A percentile compares a stretch with the other conserved stretches of the same genome.
Conservation (phyloP, 1,140 invertebrate genomes). For the Zophobas morio region DNA sequence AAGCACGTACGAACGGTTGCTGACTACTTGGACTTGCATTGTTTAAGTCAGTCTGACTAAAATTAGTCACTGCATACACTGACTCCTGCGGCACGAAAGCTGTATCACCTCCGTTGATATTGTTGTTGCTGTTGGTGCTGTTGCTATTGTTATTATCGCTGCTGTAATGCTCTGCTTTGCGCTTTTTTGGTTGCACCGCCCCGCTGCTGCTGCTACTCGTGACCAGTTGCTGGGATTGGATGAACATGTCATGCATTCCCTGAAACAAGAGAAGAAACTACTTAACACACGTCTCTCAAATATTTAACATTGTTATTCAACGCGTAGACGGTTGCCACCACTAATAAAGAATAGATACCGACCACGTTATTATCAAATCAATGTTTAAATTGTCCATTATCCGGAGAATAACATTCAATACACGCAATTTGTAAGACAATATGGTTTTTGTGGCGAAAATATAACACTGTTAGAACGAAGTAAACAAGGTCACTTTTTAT, state of each 20-base stretch:
- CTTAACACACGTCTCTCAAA: neutral
- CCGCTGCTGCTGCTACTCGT: conserved; percentile 72
- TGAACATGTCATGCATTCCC: conserved; percentile 83
- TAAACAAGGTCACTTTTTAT: conserved; percentile 10
- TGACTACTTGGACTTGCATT: conserved; percentile 71
- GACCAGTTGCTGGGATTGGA: conserved; percentile 76
- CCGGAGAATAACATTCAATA: neutral
- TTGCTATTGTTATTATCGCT: conserved; percentile 50
- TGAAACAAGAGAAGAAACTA: conserved; percentile 64
- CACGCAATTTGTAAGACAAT: conserved; percentile 6
- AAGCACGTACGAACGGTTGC: conserved; percentile 78
- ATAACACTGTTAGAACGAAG: neutral
- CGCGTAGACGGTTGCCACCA: no score
- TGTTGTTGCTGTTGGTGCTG: conserved; percentile 48
- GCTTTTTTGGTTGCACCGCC: conserved; percentile 71
- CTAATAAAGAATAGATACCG: no score
- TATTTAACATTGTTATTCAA: neutral
- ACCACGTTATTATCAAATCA: neutral
- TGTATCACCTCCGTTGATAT: conserved; percentile 59
- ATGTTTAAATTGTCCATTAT: neutral
- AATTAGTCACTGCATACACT: conserved; percentile 55
- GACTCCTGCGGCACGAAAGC: conserved; percentile 47
- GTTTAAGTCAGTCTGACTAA: conserved; percentile 51
- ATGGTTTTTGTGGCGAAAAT: neutral
- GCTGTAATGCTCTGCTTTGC: conserved; percentile 70